These are phyloP conservation scores for Theonella swinhoei DNA, from an alignment of 37 sponge, comb jelly and placozoan species.

Conservation along the genomic window DNA sequence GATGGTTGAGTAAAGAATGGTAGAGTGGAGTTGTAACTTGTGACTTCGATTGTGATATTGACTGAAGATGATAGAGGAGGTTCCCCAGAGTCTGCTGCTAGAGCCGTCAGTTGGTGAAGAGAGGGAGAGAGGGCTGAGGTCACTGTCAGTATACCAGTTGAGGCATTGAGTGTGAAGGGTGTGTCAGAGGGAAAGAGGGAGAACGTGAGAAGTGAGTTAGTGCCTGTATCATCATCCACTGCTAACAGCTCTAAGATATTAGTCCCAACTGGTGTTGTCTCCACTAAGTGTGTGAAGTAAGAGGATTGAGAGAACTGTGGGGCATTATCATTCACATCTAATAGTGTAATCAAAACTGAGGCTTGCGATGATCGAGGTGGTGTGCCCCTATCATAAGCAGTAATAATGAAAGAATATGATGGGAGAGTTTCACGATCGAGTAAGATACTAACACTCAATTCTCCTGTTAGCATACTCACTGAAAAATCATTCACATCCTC, in stretches of 20 bases:
- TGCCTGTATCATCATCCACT: constrained; percentile 49
- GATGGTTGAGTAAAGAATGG: constrained; percentile 42
- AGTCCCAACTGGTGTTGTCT: constrained; percentile 21
- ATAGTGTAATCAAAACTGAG: constrained; percentile 35
- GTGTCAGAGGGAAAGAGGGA: constrained; percentile 3
- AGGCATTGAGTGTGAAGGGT: constrained; percentile 34
- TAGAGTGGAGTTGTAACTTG: constrained; percentile 47
- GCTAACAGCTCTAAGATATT: constrained; percentile 26
- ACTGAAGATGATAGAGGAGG: constrained; percentile 47
- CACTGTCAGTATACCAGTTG: constrained; percentile 33
- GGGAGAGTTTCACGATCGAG: constrained; percentile 11
- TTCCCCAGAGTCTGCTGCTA: constrained; percentile 63
- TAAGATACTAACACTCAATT: background rate
- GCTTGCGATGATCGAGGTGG: constrained; percentile 14
- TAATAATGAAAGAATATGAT: constrained; percentile 21
- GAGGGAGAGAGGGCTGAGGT: constrained; percentile 23
- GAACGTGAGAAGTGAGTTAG: constrained; percentile 49
- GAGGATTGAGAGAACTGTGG: constrained; percentile 39
- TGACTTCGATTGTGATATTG: constrained; percentile 32
- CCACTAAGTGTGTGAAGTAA: constrained; percentile 16
- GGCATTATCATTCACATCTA: constrained; percentile 43
- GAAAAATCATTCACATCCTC: background rate
- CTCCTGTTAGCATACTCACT: background rate
- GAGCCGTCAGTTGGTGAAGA: constrained; percentile 49
- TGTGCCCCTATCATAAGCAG: constrained; percentile 28